Evolutionary conservation across 1,140 invertebrate species (phyloP), one percentile per base, ranked within the genome.

Genomic region (Drosophila willistoni): DNA sequence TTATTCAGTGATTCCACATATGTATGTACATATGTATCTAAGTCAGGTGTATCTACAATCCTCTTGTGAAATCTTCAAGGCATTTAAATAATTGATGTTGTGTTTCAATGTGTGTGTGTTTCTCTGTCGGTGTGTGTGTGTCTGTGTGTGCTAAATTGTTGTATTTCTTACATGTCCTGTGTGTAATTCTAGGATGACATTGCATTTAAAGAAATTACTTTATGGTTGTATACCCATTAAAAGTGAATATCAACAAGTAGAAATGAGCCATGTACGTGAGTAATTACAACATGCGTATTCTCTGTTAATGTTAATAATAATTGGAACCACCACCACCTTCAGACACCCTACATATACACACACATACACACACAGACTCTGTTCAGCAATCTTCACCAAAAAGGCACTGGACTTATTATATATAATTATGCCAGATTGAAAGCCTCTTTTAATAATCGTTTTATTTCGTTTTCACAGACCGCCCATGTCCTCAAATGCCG

Each of bases 211-310:
- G 80, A 91, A 89, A 91, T 89, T 85, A 51, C 84, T 91, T 78
- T 91, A 86, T 78, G 89, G 89, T 80, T 79, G 91, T 57, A 86
- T 89, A 73, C 84, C 84, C 67, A 82, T 91, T 80, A 79, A 91
- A 68, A 77, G 86, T 65, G 89, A 91, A 75, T 85, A 90, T 68
- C 84, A 86, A 75, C 77, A 89, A 67, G 71, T 86, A 73, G 81
- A 84, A 92, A 81, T 90, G 74, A 69, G 90, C 51, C 84, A 92
- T 70, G 91, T 92, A 84, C 79, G 89, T 91, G 79, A 89, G 77
- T 84, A 81, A 77, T 81, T 81, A 86, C 57, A 25, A 39, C 22
- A 51, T 59, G 19, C 29, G 14, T 39, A 33, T 56, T 22, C 19
- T 51, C 44, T 71, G 79, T 79, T 82, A 66, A 41, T 77, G 62